A percentile compares a stretch with the other conserved stretches of the same genome.
These are phyloP conservation scores for Elmis aenea DNA, from an alignment of 2,888 invertebrate genomes.

Conservation along the genomic window DNA sequence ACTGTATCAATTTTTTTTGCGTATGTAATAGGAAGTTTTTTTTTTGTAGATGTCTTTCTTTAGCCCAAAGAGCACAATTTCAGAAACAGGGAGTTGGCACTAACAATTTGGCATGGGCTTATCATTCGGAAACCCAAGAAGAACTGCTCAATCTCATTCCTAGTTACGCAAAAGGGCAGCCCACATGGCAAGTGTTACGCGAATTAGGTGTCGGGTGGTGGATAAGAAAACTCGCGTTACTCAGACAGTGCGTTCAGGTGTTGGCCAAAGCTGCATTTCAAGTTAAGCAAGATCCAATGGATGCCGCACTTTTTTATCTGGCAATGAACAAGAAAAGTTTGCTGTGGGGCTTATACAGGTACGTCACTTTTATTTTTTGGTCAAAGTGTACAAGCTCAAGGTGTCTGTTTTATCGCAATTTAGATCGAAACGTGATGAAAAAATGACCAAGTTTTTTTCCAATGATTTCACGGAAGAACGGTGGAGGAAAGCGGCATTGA, in stretches of 20 bases:
- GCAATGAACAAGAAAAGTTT: slow-evolving; percentile 98
- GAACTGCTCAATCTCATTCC: slow-evolving; percentile 88
- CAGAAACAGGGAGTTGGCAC: slow-evolving; percentile 83
- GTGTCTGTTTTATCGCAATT: too few species aligned
- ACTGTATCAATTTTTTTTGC: too few species aligned
- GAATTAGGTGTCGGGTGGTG: slow-evolving; percentile 96
- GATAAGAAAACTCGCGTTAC: slow-evolving; percentile 77
- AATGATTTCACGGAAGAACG: slow-evolving; percentile 91
- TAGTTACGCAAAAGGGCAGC: slow-evolving; percentile 76
- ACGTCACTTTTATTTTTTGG: slow-evolving; percentile 3
- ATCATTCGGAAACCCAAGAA: slow-evolving; percentile 96
- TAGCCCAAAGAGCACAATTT: slow-evolving; percentile 79
- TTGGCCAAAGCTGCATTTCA: slow-evolving; percentile 93
- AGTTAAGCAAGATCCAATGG: slow-evolving; percentile 88
- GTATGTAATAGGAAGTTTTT: too few species aligned
- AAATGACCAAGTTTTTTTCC: slow-evolving; percentile 92
- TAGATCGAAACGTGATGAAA: slow-evolving; percentile 77
- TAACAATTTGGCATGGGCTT: slow-evolving; percentile 97
- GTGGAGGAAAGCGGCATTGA: slow-evolving; percentile 95
- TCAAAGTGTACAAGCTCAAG: too few species aligned
- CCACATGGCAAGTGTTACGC: slow-evolving; percentile 84
- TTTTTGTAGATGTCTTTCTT: slow-evolving; percentile 73
- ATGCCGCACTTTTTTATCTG: slow-evolving; percentile 94
- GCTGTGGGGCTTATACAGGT: slow-evolving; percentile 85
- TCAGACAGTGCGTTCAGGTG: slow-evolving; percentile 84